These are phyloP conservation scores for Lasius platythorax DNA, from an alignment of 2,888 invertebrate genomes.

Conservation along the genomic window DNA sequence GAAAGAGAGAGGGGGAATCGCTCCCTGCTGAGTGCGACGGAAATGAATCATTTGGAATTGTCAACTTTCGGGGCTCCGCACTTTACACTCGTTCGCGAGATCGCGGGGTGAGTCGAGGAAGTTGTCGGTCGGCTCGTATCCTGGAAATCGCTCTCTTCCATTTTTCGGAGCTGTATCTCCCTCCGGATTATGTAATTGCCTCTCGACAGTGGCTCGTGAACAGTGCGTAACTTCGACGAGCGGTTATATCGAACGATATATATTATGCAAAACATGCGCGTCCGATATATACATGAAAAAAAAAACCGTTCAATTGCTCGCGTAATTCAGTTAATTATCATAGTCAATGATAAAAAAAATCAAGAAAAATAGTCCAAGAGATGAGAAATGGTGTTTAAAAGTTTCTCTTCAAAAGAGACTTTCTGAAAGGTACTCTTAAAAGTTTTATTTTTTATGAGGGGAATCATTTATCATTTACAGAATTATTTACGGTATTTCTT, in stretches of 20 bases:
- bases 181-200: constrained; percentile 2
- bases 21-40: constrained; percentile 77
- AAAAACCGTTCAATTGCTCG: neutral
- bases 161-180: neutral
- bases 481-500: neutral
- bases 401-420: neutral
- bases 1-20: constrained; percentile 54
- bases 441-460: neutral
- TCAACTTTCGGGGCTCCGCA: constrained; percentile 79
- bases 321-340: neutral
- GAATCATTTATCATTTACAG: neutral
- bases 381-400: neutral
- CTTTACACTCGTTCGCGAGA: constrained; percentile 26
- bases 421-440: neutral
- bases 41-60: constrained; percentile 85
- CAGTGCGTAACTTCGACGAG: neutral
- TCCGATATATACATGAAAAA: neutral
- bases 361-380: neutral
- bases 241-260: neutral
- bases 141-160: neutral
- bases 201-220: neutral
- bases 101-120: neutral
- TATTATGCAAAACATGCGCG: neutral
- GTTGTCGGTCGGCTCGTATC: neutral
- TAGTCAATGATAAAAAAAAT: neutral